phyloP scores from a whole-genome alignment of 2,888 invertebrate genomes.

The Uloborus plumipes region DNA sequence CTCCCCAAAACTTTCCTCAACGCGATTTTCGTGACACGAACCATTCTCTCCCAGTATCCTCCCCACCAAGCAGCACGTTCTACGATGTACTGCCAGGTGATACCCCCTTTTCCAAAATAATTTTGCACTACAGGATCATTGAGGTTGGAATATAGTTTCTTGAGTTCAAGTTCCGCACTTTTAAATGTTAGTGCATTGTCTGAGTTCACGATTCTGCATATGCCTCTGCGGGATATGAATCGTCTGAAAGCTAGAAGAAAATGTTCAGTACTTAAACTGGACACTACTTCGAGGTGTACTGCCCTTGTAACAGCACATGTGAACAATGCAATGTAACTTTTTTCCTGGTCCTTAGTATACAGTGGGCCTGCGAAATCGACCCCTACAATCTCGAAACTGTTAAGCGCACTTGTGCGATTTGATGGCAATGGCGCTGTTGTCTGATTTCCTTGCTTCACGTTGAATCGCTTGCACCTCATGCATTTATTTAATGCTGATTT shows the following conservation, averaged over 20 bases:
- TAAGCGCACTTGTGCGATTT: not conserved
- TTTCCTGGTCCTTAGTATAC: not conserved
- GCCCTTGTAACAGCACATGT: too few relatives aligned
- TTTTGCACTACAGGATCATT: too few relatives aligned
- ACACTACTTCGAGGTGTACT: not conserved
- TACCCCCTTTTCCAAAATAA: too few relatives aligned
- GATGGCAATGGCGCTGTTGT: not conserved
- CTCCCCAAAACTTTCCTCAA: not conserved
- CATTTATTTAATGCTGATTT: not conserved
- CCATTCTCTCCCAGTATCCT: not conserved
- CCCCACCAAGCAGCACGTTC: too few relatives aligned
- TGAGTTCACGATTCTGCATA: not conserved
- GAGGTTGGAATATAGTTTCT: too few relatives aligned
- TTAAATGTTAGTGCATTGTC: too few relatives aligned
- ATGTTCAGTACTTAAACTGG: not conserved
- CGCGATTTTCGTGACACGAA: not conserved
- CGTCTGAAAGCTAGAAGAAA: not conserved
- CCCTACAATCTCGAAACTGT: not conserved
- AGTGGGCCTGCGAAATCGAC: not conserved
- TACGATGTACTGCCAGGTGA: too few relatives aligned
- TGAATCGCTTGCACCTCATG: conserved; percentile 8
- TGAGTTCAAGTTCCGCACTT: too few relatives aligned
- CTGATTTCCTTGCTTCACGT: conserved; percentile 4
- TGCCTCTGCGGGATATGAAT: not conserved
- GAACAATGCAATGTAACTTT: not conserved